Evolutionary conservation across 1,140 invertebrate species (phyloP).

Genomic region (Zaprionus tsacasi): DNA sequence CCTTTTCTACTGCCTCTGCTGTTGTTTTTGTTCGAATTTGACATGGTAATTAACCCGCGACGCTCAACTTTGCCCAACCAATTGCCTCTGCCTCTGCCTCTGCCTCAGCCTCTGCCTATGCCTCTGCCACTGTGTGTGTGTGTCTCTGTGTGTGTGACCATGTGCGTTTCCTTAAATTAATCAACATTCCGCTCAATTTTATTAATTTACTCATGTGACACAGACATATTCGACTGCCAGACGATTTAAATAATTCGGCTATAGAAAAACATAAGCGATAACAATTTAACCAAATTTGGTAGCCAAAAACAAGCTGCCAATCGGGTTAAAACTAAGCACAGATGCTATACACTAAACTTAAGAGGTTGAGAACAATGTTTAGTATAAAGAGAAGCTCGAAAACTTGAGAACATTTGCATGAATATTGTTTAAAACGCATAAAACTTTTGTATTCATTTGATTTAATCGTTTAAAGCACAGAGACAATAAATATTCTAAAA

Average conservation of each 20-base stretch:
- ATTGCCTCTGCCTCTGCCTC: conserved; percentile 50
- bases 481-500: too few species aligned
- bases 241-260: conserved; percentile 72
- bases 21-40: conserved; percentile 82
- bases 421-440: neutral
- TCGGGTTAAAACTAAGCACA: neutral
- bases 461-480: too few species aligned
- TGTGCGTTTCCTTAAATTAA: conserved; percentile 76
- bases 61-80: conserved; percentile 79
- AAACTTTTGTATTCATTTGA: neutral
- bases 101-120: conserved; percentile 25
- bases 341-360: neutral
- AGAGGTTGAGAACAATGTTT: neutral
- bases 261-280: conserved; percentile 65
- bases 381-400: neutral
- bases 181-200: conserved; percentile 73
- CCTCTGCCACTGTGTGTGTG: neutral
- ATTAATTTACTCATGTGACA: conserved; percentile 72
- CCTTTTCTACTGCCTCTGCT: conserved; percentile 49
- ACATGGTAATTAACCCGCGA: conserved; percentile 82
- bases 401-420: neutral
- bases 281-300: conserved; percentile 61
- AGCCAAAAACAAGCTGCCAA: conserved; percentile 1
- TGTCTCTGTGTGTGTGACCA: conserved; percentile 29
- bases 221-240: conserved; percentile 58